Evolutionary conservation across 2,797 vertebrate species (phyloP).

Genomic region (Euthynnus affinis): DNA sequence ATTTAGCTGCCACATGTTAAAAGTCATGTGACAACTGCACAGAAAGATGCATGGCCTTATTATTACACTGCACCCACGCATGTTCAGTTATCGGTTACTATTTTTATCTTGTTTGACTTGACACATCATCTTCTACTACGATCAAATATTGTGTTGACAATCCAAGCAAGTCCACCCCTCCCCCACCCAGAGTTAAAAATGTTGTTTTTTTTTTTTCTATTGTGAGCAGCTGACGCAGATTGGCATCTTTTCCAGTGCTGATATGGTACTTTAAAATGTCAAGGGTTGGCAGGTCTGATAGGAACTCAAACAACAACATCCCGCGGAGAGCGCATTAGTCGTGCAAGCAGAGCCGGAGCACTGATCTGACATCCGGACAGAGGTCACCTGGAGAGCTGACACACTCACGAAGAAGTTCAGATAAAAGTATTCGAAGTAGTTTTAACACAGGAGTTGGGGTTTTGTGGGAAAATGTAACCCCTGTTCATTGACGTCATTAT

Average conservation of each 20-base stretch:
- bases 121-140: neutral
- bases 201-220: constrained; percentile 3
- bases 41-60: neutral
- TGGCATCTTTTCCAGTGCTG: constrained; percentile 30
- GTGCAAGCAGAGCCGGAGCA: constrained; percentile 11
- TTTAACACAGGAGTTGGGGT: constrained; percentile 13
- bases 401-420: constrained; percentile 12
- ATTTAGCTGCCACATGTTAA: neutral
- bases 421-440: neutral
- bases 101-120: neutral
- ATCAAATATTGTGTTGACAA: neutral
- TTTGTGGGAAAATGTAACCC: constrained; percentile 17
- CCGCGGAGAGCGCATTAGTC: constrained; percentile 27
- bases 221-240: constrained; percentile 11
- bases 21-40: too few relatives aligned
- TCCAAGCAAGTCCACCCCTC: neutral
- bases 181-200: neutral
- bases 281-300: constrained; percentile 69
- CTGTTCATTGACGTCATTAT: constrained; percentile 4
- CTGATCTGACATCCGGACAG: constrained; percentile 21
- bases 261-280: constrained; percentile 69
- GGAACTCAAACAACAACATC: constrained; percentile 30
- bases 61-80: neutral
- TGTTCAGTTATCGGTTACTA: neutral
- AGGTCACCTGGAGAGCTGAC: constrained; percentile 24